Base-by-base conservation (phyloP, 1,140 invertebrate genomes). In the Aphaenogaster floridana region DNA sequence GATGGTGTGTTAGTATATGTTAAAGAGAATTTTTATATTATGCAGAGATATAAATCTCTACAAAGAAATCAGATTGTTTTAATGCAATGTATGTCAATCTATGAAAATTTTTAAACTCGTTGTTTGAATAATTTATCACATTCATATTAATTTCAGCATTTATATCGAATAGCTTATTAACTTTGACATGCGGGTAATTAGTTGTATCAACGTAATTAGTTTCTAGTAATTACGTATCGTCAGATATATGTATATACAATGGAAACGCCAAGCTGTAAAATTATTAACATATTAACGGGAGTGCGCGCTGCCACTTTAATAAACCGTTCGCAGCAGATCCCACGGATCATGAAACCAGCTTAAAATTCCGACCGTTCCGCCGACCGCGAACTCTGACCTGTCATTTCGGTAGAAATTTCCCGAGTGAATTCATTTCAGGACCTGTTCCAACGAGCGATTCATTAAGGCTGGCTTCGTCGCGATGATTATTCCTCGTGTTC, bases 401-500 rank as follows among this genome's bases (percentile, higher is more conserved):
- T 72, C 88, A 86, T 78, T 86, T 86, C 68, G 87, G 76, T 80
- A 86, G 88, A 69, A 89, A 90, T 90, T 90, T 90, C 69, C 76
- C 88, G 76, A 57, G 83, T 71, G 84, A 83, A 86, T 61, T 81
- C 84, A 77, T 90, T 89, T 81, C 88, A 76, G 69, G 86, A 92
- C 86, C 84, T 86, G 91, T 91, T 91, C 54, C 84, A 54, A 42
- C 88, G 86, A 71, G 52, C 86, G 59, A 91, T 91, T 91, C 90
- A 88, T 91, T 85, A 91, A 89, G 80, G 71, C 77, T 52, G 74
- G 61, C 81, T 78, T 61, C 61, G 86, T 86, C 74, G 86, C 86
- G 57, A 84, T 71, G 79, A 90, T 89, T 88, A 84, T 88, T 83
- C 86, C 59, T 11, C 54, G 45, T 57, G 69, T 76, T 79, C 83